These are phyloP conservation scores for Takifugu flavidus DNA, from an alignment of 2,113 vertebrate genomes.

Conservation along the genomic window DNA sequence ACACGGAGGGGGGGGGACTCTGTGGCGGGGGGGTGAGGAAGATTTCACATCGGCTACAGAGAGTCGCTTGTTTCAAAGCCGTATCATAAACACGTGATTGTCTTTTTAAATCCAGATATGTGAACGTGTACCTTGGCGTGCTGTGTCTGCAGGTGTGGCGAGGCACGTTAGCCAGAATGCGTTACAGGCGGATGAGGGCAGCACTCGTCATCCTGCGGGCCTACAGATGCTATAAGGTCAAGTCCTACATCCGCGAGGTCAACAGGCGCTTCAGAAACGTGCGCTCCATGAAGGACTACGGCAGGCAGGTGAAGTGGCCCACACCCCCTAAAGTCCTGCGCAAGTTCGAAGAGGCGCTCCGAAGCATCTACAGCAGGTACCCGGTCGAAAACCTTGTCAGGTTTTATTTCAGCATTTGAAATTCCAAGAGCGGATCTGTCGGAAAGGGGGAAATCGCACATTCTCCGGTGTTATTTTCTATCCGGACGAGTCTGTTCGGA, in stretches of 20 bases:
- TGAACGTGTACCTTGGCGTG: neutral
- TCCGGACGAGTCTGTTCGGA: constrained; percentile 58
- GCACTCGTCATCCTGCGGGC: constrained; percentile 80
- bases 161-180: constrained; percentile 86
- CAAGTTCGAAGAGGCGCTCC: constrained; percentile 83
- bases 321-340: constrained; percentile 86
- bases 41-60: too few relatives aligned
- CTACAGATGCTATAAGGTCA: constrained; percentile 91
- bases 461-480: constrained; percentile 35
- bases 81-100: too few relatives aligned
- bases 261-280: constrained; percentile 81
- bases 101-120: too few relatives aligned
- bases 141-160: constrained; percentile 85
- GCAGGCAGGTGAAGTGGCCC: constrained; percentile 87
- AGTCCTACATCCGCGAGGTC: constrained; percentile 86
- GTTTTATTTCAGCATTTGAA: neutral
- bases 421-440: constrained; percentile 9
- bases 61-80: neutral
- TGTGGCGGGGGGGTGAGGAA: neutral
- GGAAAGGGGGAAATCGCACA: neutral
- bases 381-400: neutral
- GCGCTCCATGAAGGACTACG: constrained; percentile 81
- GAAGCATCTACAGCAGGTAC: constrained; percentile 87
- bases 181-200: constrained; percentile 85
- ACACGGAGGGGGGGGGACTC: neutral